phyloP scores from a whole-genome alignment of 2,888 invertebrate genomes.

The Ennomos quercinarius region DNA sequence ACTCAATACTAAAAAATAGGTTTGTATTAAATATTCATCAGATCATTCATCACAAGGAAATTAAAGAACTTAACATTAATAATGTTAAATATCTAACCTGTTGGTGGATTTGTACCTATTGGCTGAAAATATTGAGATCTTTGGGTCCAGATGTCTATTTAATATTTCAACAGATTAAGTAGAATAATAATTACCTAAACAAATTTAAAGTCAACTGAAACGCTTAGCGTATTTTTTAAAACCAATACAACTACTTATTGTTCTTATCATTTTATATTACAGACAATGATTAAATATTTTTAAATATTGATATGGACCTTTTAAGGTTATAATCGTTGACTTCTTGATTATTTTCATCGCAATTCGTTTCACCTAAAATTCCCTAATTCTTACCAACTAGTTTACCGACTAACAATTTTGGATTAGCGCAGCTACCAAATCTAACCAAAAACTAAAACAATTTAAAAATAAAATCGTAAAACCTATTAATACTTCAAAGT shows the following conservation, averaged over 20 bases:
- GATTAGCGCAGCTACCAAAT: constrained; percentile 65
- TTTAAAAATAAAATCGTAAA: constrained; percentile 58
- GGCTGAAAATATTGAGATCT: constrained; percentile 40
- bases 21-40: constrained; percentile 49
- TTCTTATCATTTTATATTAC: constrained; percentile 75
- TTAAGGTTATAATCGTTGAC: constrained; percentile 79
- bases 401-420: constrained; percentile 69
- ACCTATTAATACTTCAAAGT: constrained; percentile 80
- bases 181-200: constrained; percentile 8
- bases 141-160: constrained; percentile 17
- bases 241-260: constrained; percentile 81
- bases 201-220: constrained; percentile 56
- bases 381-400: constrained; percentile 68
- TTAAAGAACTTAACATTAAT: constrained; percentile 38
- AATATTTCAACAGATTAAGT: constrained; percentile 12
- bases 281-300: constrained; percentile 81
- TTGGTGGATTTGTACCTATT: constrained; percentile 33
- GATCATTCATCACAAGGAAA: constrained; percentile 58
- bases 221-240: constrained; percentile 70
- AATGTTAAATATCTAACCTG: constrained; percentile 6
- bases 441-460: constrained; percentile 44
- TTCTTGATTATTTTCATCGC: constrained; percentile 57
- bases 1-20: constrained; percentile 47
- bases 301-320: constrained; percentile 85
- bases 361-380: constrained; percentile 66